Percentiles rank a stretch among this genome's conserved stretches.
These are phyloP conservation scores for Loxodonta africana DNA, from an alignment of 2,113 vertebrate species.

Conservation along the genomic window DNA sequence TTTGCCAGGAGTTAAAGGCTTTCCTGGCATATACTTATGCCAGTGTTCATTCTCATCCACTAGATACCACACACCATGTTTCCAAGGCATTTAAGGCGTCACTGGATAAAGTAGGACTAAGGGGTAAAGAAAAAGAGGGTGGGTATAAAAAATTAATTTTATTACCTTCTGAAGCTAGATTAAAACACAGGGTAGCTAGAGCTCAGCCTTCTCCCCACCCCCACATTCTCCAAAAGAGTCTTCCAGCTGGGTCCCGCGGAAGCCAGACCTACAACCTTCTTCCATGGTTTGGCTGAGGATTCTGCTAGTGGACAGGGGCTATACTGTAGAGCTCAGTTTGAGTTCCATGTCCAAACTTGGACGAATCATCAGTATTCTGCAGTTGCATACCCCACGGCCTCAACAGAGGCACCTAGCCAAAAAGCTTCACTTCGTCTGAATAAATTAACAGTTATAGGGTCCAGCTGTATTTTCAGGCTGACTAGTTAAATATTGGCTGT, in stretches of 20 bases:
- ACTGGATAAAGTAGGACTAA: conserved; percentile 47
- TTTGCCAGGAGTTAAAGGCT: conserved; percentile 57
- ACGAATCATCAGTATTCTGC: conserved; percentile 83
- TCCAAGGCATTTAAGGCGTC: not conserved
- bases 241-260: conserved; percentile 76
- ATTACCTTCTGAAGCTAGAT: conserved; percentile 53
- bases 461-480: conserved; percentile 84
- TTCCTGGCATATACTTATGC: not conserved
- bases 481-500: conserved; percentile 82
- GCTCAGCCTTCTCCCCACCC: conserved; percentile 3
- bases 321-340: conserved; percentile 76
- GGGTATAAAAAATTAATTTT: conserved; percentile 42
- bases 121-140: not conserved
- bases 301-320: conserved; percentile 74
- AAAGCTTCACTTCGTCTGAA: conserved; percentile 80
- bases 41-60: conserved; percentile 10
- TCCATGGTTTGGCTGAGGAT: conserved; percentile 77
- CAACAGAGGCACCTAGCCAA: conserved; percentile 76
- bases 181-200: conserved; percentile 49
- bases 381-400: conserved; percentile 77
- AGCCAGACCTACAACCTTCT: conserved; percentile 79
- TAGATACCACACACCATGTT: not conserved
- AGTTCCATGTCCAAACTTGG: conserved; percentile 73
- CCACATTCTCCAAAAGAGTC: conserved; percentile 43
- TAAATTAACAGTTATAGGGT: conserved; percentile 82